phyloP scores from a whole-genome alignment of 2,888 invertebrate species.

The Matsumyia berberina region DNA sequence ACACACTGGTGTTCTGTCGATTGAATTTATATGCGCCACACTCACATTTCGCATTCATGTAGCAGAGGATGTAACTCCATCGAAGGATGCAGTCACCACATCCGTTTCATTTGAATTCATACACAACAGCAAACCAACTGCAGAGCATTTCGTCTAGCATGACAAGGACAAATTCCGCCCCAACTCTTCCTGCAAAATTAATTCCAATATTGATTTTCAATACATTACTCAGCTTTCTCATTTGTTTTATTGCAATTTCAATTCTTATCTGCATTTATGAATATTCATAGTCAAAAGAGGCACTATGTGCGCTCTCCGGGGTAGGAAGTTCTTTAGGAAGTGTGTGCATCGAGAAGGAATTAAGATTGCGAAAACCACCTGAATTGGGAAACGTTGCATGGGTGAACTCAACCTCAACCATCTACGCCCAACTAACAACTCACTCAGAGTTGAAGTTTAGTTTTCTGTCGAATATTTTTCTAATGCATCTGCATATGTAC shows the following conservation, averaged over 20 bases:
- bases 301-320: slow-evolving; percentile 40
- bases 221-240: slow-evolving; percentile 74
- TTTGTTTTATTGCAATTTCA: slow-evolving; percentile 76
- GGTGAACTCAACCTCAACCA: slow-evolving; percentile 13
- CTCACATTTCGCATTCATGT: slow-evolving; percentile 70
- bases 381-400: slow-evolving; percentile 41
- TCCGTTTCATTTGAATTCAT: slow-evolving; percentile 76
- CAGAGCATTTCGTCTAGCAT: slow-evolving; percentile 74
- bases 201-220: slow-evolving; percentile 77
- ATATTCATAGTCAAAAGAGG: slow-evolving; percentile 72
- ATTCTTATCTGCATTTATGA: slow-evolving; percentile 77
- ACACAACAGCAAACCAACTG: slow-evolving; percentile 72
- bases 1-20: slow-evolving; percentile 62
- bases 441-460: slow-evolving; percentile 12
- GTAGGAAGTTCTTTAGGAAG: slow-evolving; percentile 57
- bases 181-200: slow-evolving; percentile 75
- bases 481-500: background rate
- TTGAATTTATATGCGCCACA: slow-evolving; percentile 56
- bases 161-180: slow-evolving; percentile 75
- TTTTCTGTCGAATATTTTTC: slow-evolving; percentile 17
- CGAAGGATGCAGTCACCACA: slow-evolving; percentile 76
- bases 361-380: slow-evolving; percentile 66
- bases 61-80: slow-evolving; percentile 74
- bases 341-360: slow-evolving; percentile 47
- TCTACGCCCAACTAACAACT: background rate